These are phyloP conservation scores for Corythornis leucogaster DNA, from an alignment of 2,797 vertebrate species.

Conservation along the genomic window DNA sequence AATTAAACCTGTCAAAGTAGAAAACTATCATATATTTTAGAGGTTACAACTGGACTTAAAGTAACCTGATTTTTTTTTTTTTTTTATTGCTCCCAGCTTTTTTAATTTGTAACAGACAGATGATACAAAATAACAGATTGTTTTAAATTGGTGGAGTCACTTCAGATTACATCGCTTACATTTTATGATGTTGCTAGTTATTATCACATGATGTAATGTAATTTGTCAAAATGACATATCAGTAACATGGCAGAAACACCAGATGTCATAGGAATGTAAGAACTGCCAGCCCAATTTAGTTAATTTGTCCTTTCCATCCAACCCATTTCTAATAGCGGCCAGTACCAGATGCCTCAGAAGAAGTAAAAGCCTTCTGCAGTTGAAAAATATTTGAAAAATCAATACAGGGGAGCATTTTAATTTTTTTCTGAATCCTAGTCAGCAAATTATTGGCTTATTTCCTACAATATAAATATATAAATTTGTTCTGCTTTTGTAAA, in stretches of 20 bases:
- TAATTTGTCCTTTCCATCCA: constrained; percentile 15
- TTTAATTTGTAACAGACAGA: constrained; percentile 13
- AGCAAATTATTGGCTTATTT: background rate
- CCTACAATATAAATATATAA: background rate
- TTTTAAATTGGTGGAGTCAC: constrained; percentile 24
- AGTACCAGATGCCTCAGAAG: constrained; percentile 15
- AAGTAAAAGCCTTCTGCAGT: background rate
- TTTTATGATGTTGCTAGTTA: constrained; percentile 26
- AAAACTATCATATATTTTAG: background rate
- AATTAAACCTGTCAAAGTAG: background rate
- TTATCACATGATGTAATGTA: constrained; percentile 2
- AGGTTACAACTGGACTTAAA: background rate
- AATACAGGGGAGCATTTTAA: background rate
- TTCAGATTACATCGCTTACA: constrained; percentile 6
- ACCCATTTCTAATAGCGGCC: background rate
- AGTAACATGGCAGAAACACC: constrained; percentile 38
- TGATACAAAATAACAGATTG: constrained; percentile 32
- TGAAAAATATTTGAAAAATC: background rate
- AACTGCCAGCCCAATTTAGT: constrained; percentile 22
- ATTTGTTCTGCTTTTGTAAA: background rate
- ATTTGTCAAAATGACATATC: constrained; percentile 48
- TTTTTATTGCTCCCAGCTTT: background rate
- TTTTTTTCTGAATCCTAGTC: background rate
- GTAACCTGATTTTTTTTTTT: background rate
- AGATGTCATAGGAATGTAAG: constrained; percentile 38